phyloP scores from a whole-genome alignment of 2,797 vertebrate species.

The Hirundo rustica region DNA sequence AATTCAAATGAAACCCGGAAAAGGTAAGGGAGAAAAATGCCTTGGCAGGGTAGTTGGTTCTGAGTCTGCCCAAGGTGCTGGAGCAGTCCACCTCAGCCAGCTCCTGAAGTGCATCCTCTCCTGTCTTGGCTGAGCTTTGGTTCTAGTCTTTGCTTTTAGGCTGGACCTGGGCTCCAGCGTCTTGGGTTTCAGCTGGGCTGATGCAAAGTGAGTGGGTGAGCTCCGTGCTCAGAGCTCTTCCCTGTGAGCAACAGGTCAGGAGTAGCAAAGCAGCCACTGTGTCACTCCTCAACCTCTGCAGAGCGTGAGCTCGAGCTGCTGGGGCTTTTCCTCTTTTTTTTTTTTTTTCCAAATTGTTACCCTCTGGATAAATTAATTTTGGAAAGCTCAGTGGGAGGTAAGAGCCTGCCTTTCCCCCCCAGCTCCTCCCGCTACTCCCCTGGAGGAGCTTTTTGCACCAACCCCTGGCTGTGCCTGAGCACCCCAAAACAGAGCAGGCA shows the following conservation, averaged over 20 bases:
- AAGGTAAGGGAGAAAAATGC: background rate
- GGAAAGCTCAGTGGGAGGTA: background rate
- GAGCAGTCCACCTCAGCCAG: background rate
- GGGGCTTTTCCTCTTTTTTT: background rate
- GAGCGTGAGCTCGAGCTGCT: background rate
- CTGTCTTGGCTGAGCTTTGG: background rate
- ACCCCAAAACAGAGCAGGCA: background rate
- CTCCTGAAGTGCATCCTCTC: background rate
- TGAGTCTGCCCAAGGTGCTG: background rate
- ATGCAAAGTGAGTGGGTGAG: background rate
- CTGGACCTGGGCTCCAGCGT: background rate
- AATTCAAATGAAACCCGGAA: background rate
- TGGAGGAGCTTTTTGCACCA: background rate
- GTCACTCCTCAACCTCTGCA: background rate
- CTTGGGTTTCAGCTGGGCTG: background rate
- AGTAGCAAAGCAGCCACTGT: background rate
- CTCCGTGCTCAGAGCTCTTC: background rate
- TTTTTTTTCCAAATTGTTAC: background rate
- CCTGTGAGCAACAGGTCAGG: background rate
- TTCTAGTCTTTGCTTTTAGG: background rate
- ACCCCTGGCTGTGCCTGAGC: background rate
- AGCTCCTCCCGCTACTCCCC: background rate
- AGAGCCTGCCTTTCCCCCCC: background rate
- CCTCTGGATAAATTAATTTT: background rate
- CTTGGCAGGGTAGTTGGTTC: background rate